Evolutionary conservation across 2,113 vertebrate genomes (phyloP).

Genomic region (Balaenoptera acutorostrata): DNA sequence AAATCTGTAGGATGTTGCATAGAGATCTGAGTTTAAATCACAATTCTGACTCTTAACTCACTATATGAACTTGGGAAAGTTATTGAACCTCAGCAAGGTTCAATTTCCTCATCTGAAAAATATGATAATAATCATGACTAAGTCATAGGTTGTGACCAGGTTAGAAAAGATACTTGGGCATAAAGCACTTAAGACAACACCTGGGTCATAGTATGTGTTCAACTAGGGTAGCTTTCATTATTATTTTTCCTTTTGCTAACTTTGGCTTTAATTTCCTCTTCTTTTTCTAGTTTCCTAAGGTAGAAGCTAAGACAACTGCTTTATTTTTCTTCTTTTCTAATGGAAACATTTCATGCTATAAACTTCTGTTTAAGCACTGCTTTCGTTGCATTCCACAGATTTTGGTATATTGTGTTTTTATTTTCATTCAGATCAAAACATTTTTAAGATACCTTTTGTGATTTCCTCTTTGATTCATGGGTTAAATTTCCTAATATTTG

Average conservation of each 20-base stretch:
- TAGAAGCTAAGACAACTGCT: neutral
- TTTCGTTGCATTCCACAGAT: neutral
- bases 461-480: neutral
- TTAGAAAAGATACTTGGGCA: neutral
- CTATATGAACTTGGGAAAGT: neutral
- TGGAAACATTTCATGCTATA: neutral
- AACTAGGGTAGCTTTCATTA: neutral
- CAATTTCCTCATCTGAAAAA: neutral
- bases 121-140: neutral
- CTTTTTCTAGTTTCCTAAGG: constrained; percentile 10
- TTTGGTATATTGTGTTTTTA: neutral
- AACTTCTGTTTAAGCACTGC: neutral
- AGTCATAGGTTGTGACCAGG: neutral
- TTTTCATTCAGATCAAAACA: neutral
- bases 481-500: constrained; percentile 24
- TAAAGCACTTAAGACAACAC: neutral
- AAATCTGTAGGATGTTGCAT: neutral
- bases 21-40: neutral
- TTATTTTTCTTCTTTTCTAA: neutral
- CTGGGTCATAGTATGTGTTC: neutral
- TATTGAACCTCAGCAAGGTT: neutral
- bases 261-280: neutral
- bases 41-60: neutral
- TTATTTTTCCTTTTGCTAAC: neutral
- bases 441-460: neutral